A percentile compares a stretch with the other conserved stretches of the same genome.
Evolutionary conservation across 2,797 vertebrate genomes (phyloP).

Genomic region (Steatocranus sp.): DNA sequence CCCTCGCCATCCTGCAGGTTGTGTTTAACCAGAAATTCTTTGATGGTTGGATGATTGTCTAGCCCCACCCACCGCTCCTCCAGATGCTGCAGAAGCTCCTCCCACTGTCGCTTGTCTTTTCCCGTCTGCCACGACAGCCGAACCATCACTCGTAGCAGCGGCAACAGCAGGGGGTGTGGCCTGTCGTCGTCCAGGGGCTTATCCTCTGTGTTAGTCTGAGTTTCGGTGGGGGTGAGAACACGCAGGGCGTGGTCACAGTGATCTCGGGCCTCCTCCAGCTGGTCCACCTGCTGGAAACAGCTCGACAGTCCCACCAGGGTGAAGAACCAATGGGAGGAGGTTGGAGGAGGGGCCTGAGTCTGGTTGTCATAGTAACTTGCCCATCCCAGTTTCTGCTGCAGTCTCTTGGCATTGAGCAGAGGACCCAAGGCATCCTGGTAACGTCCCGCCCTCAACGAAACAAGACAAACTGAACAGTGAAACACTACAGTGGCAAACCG

Average conservation of each 20-base stretch:
- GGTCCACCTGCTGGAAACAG: constrained; percentile 88
- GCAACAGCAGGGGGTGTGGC: constrained; percentile 79
- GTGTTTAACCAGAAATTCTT: constrained; percentile 86
- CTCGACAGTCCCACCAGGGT: constrained; percentile 83
- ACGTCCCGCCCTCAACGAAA: constrained; percentile 71
- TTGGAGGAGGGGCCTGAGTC: constrained; percentile 9
- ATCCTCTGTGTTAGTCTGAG: not conserved
- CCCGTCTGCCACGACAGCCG: constrained; percentile 90
- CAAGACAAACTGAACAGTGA: not conserved
- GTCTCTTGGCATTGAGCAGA: constrained; percentile 83
- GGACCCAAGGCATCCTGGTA: constrained; percentile 83
- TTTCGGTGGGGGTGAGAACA: constrained; percentile 64
- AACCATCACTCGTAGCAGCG: constrained; percentile 82
- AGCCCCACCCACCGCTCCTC: constrained; percentile 72
- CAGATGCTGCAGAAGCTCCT: constrained; percentile 80
- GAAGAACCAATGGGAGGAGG: constrained; percentile 75
- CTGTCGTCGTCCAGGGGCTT: not conserved
- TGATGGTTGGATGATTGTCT: constrained; percentile 79
- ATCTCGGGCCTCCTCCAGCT: constrained; percentile 80
- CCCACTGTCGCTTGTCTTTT: constrained; percentile 85
- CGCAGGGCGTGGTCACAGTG: constrained; percentile 84
- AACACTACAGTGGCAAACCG: not conserved
- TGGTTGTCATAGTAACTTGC: constrained; percentile 48
- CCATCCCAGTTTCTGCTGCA: constrained; percentile 85
- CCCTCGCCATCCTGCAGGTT: constrained; percentile 71